These are phyloP conservation scores for Montipora cactus DNA, from an alignment of 64 coral and sea anemone species.

Conservation along the genomic window DNA sequence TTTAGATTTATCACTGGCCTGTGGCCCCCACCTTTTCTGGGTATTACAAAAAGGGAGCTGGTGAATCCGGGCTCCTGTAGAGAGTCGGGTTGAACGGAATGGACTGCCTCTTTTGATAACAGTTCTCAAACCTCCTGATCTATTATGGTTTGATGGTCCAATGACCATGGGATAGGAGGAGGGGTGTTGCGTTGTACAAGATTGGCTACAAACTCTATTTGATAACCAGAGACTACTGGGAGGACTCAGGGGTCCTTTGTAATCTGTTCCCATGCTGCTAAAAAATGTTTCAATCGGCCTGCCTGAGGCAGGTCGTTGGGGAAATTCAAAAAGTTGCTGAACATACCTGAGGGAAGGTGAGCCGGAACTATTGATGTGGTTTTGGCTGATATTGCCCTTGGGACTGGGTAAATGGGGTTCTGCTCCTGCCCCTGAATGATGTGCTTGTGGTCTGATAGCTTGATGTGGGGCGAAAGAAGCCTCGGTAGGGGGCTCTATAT, in stretches of 20 bases:
- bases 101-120: slow-evolving; percentile 68
- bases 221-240: slow-evolving; percentile 40
- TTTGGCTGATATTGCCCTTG: background rate
- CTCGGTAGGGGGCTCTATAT: slow-evolving; percentile 25
- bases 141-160: slow-evolving; percentile 37
- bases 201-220: slow-evolving; percentile 26
- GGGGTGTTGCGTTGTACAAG: background rate
- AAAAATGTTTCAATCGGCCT: slow-evolving; percentile 66
- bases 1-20: slow-evolving; percentile 73
- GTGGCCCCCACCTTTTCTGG: slow-evolving; percentile 60
- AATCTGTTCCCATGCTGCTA: slow-evolving; percentile 59
- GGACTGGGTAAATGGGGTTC: background rate
- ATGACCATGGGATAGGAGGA: background rate
- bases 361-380: background rate
- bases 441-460: slow-evolving; percentile 16
- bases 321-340: slow-evolving; percentile 36
- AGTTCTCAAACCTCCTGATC: slow-evolving; percentile 75
- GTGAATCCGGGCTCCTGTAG: slow-evolving; percentile 47
- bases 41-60: slow-evolving; percentile 66
- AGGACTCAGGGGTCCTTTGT: slow-evolving; percentile 70
- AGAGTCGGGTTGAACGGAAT: slow-evolving; percentile 20
- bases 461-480: slow-evolving; percentile 5
- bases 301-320: background rate
- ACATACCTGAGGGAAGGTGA: slow-evolving; percentile 61
- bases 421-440: slow-evolving; percentile 24